Evolutionary conservation across 1,140 invertebrate species (phyloP), one percentile per base, ranked within the genome.

Genomic region (Magallana gigas): DNA sequence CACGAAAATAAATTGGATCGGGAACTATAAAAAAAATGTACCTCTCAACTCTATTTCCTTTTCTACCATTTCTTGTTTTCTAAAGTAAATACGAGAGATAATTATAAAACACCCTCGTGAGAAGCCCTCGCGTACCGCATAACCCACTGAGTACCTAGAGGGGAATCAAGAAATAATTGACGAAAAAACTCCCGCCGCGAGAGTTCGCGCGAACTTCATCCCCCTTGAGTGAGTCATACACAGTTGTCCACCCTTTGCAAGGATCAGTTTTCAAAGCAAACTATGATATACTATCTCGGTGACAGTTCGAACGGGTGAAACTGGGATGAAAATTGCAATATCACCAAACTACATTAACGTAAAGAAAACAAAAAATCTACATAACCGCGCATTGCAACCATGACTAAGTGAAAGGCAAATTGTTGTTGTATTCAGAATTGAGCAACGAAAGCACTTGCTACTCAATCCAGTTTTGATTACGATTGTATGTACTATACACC

Each of bases 21-120:
- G 1, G 68, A 29, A 11, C 23, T 76, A 76, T 76, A 76, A 76
- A 14, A 62, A 71, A 71, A 76, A 29, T 76, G 23, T 36, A 76
- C 68, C 68, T 29, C 23, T 76, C 68, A 29, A 76, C 68, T 29
- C 68, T 29, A 76, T 76, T 36, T 76, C 68, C 68, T 76, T 76
- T 76, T 76, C 68, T 76, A 76, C 68, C 68, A 29, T 76, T 48
- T 76, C 68, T 76, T 76, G 68, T 76, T 76, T 76, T 76, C 68
- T 76, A 76, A 76, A 76, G 68, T 76, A 76, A 76, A 76, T 29
- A 76, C 18, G 68, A 76, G 48, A 76, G 12, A 11, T 76, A 76
- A 76, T 76, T 76, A 76, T 76, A 76, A 76, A 76, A 76, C 23
- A 76, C 8, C 18, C 68, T 12, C 23, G 23, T 76, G 68, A 76